Conservation (phyloP, 2,113 vertebrate genomes). For the Sinocyclocheilus anophthalmus region DNA sequence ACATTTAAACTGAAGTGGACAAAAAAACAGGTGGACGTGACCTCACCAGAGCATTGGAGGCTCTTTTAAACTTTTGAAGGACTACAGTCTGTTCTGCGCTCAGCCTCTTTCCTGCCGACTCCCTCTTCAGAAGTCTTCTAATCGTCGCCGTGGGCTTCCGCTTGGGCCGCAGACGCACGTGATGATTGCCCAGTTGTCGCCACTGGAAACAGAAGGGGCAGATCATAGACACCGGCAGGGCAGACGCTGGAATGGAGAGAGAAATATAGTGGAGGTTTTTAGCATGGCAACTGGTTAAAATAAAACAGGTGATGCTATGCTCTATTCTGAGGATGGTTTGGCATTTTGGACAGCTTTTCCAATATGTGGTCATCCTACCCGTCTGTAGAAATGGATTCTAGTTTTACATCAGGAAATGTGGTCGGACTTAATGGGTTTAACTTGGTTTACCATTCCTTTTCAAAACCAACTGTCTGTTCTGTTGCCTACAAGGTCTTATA, state of each 20-base stretch:
- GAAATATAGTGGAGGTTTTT: background rate
- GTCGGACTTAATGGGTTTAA: background rate
- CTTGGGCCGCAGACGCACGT: slow-evolving; percentile 85
- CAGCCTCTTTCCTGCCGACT: slow-evolving; percentile 76
- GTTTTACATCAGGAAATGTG: slow-evolving; percentile 13
- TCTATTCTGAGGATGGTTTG: slow-evolving; percentile 34
- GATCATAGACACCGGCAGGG: slow-evolving; percentile 55
- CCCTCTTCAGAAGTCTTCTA: slow-evolving; percentile 78
- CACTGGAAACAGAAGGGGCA: slow-evolving; percentile 89
- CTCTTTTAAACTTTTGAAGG: slow-evolving; percentile 80
- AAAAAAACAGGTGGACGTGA: slow-evolving; percentile 17
- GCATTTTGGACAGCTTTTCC: slow-evolving; percentile 35
- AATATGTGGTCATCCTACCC: slow-evolving; percentile 19
- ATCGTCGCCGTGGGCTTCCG: slow-evolving; percentile 74
- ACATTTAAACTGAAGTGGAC: background rate
- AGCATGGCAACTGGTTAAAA: slow-evolving; percentile 15
- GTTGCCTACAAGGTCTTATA: background rate
- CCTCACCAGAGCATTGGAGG: slow-evolving; percentile 86
- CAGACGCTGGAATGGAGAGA: slow-evolving; percentile 63
- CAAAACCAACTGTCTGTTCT: slow-evolving; percentile 4
- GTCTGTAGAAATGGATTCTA: background rate
- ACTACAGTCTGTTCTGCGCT: slow-evolving; percentile 80
- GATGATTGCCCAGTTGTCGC: slow-evolving; percentile 76
- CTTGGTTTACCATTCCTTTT: background rate
- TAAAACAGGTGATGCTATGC: slow-evolving; percentile 27